Evolutionary conservation across 2,113 vertebrate genomes (phyloP).

Genomic region (Clarias gariepinus): DNA sequence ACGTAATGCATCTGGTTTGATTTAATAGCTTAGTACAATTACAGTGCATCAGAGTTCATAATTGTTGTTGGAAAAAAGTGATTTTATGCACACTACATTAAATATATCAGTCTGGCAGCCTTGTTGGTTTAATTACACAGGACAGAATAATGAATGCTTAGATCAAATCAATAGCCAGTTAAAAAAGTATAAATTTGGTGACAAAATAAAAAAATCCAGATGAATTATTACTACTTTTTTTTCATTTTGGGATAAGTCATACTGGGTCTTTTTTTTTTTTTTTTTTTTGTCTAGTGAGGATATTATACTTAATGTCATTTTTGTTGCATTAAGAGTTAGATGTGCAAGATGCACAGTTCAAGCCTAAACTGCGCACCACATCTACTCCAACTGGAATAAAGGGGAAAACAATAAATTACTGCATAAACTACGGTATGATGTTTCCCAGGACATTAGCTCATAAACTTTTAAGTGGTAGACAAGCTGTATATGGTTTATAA

Average conservation of each 20-base stretch:
- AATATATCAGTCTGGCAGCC: background rate
- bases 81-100: background rate
- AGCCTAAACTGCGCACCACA: background rate
- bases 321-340: background rate
- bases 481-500: background rate
- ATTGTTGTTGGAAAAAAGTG: background rate
- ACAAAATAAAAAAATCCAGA: background rate
- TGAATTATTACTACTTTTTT: background rate
- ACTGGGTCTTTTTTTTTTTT: background rate
- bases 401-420: background rate
- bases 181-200: background rate
- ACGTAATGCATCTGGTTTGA: background rate
- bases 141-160: background rate
- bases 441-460: background rate
- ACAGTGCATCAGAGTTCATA: background rate
- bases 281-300: background rate
- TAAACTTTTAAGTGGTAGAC: background rate
- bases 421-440: background rate
- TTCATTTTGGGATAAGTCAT: background rate
- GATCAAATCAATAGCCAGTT: background rate
- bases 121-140: background rate
- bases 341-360: background rate
- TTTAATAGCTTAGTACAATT: background rate
- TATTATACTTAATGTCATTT: background rate
- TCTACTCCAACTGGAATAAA: background rate